phyloP scores from a whole-genome alignment of 2,888 invertebrate species.

The Amblyjoppa fuscipennis region DNA sequence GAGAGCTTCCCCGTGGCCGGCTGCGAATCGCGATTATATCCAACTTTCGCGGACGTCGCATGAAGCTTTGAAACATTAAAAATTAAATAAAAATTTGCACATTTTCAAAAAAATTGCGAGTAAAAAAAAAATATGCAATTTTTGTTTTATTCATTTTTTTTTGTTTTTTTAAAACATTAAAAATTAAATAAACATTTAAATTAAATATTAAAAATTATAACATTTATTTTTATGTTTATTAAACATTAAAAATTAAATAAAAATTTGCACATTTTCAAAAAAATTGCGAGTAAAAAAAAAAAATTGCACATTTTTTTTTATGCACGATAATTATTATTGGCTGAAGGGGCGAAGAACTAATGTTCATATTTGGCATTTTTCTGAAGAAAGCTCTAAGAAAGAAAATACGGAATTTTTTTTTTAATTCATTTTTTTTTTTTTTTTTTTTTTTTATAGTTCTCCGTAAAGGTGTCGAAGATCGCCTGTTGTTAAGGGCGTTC shows the following conservation, averaged over 20 bases:
- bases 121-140: too few species aligned
- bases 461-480: not conserved
- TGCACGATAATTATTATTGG: not conserved
- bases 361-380: too few species aligned
- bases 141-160: too few species aligned
- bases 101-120: too few species aligned
- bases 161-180: too few species aligned
- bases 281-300: too few species aligned
- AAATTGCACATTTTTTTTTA: not conserved
- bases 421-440: not conserved
- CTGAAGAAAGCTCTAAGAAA: too few species aligned
- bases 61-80: not conserved
- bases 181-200: too few species aligned
- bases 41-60: not conserved
- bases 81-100: not conserved
- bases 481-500: conserved; percentile 46
- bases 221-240: too few species aligned
- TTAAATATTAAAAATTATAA: too few species aligned
- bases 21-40: not conserved
- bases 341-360: too few species aligned
- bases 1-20: not conserved
- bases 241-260: not conserved
- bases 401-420: not conserved
- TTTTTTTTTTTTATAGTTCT: not conserved
- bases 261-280: too few species aligned